phyloP scores from a whole-genome alignment of 2,797 vertebrate genomes.

The Benthosema pterotum region DNA sequence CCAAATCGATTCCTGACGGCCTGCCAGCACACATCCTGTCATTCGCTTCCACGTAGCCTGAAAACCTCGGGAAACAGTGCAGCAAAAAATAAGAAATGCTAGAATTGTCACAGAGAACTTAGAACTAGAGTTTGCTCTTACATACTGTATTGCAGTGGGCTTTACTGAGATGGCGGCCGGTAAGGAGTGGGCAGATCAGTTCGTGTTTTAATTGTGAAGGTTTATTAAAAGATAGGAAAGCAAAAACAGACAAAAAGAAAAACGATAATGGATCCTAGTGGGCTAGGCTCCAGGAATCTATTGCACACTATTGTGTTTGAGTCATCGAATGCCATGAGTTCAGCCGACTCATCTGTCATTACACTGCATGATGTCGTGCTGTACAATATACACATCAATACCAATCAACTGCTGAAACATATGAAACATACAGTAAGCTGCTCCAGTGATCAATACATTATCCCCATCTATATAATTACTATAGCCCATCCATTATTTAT shows the following conservation, averaged over 20 bases:
- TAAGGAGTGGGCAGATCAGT: not conserved
- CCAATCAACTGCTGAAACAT: too few relatives aligned
- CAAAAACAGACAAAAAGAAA: not conserved
- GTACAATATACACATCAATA: not conserved
- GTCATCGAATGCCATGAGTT: conserved; percentile 4
- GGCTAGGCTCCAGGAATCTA: not conserved
- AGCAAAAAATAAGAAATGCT: conserved; percentile 41
- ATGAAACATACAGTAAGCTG: too few relatives aligned
- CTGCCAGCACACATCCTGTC: conserved; percentile 59
- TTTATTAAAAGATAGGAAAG: conserved; percentile 14
- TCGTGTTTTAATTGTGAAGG: conserved; percentile 15
- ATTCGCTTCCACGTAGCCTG: conserved; percentile 42
- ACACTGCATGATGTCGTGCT: not conserved
- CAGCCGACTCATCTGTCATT: not conserved
- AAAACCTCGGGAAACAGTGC: conserved; percentile 46
- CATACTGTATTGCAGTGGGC: conserved; percentile 23
- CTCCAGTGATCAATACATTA: too few relatives aligned
- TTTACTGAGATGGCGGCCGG: conserved; percentile 7
- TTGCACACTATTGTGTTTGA: conserved; percentile 3
- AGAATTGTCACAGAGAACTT: conserved; percentile 42
- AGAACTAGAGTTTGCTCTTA: conserved; percentile 29
- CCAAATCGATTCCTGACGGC: conserved; percentile 68
- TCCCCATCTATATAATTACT: too few relatives aligned
- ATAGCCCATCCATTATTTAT: too few relatives aligned
- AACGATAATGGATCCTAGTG: not conserved